These are phyloP conservation scores for Bungarus multicinctus DNA, from an alignment of 2,113 vertebrate species.

Conservation along the genomic window DNA sequence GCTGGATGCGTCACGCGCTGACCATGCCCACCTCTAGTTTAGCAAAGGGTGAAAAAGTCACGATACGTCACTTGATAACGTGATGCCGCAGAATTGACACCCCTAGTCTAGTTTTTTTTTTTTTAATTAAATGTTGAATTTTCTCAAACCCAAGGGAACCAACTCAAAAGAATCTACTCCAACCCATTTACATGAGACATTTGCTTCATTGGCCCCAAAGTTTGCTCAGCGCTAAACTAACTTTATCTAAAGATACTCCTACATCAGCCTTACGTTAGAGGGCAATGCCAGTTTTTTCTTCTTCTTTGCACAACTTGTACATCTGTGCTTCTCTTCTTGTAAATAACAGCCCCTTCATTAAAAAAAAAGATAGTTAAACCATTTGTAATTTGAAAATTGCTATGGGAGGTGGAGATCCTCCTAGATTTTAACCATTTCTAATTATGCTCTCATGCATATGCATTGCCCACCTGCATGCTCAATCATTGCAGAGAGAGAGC, in stretches of 20 bases:
- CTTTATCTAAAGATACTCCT: neutral
- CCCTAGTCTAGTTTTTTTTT: neutral
- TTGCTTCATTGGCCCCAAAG: neutral
- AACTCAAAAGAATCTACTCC: neutral
- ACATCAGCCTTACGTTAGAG: neutral
- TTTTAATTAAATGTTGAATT: neutral
- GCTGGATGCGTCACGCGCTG: no score
- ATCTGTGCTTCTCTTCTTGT: conserved; percentile 45
- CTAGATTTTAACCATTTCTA: conserved; percentile 72
- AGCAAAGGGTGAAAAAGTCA: no score
- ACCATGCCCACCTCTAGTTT: no score
- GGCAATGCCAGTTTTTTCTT: neutral
- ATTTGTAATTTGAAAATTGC: conserved; percentile 70
- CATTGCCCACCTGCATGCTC: conserved; percentile 59
- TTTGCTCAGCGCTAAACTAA: neutral
- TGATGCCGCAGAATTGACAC: no score
- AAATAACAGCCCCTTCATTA: conserved; percentile 62
- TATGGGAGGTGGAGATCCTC: conserved; percentile 69
- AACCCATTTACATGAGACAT: neutral
- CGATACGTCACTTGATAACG: no score
- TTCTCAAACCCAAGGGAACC: neutral
- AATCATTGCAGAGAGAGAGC: conserved; percentile 63
- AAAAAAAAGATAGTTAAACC: conserved; percentile 63
- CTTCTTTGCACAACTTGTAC: neutral
- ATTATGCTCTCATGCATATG: conserved; percentile 75